phyloP scores from a whole-genome alignment of 2,888 invertebrate species.

The Melanargia galathea region DNA sequence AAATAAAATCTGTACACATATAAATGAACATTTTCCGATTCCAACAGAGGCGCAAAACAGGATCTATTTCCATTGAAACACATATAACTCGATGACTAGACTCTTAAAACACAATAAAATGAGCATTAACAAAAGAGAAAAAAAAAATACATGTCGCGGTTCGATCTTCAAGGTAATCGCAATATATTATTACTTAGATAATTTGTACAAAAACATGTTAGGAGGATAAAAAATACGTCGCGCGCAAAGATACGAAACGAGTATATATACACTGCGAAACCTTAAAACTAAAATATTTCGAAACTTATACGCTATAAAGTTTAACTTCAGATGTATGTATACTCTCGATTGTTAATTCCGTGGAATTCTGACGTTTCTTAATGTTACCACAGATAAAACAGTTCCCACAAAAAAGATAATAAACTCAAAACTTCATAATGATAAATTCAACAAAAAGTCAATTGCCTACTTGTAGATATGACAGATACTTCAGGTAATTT shows the following conservation, averaged over 20 bases:
- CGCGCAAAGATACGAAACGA: constrained; percentile 41
- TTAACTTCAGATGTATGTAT: constrained; percentile 65
- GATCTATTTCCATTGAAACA: constrained; percentile 66
- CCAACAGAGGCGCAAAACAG: constrained; percentile 50
- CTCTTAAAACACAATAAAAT: constrained; percentile 79
- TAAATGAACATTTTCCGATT: constrained; percentile 32
- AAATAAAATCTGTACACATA: constrained; percentile 35
- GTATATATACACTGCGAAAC: constrained; percentile 43
- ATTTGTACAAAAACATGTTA: constrained; percentile 26
- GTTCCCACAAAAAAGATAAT: too few species aligned
- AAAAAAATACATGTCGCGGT: constrained; percentile 52
- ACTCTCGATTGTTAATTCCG: too few species aligned
- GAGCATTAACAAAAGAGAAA: constrained; percentile 78
- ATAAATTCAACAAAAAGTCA: too few species aligned
- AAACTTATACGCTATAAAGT: constrained; percentile 70
- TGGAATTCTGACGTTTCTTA: too few species aligned
- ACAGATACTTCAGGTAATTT: too few species aligned
- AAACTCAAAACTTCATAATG: too few species aligned
- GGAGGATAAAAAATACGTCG: constrained; percentile 2
- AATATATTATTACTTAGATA: constrained; percentile 42
- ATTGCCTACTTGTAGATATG: too few species aligned
- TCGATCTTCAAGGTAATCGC: constrained; percentile 50
- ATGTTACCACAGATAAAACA: too few species aligned
- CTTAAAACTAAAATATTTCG: constrained; percentile 50
- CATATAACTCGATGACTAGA: constrained; percentile 78